A percentile compares a stretch with the other conserved stretches of the same genome.
Evolutionary conservation across 1,140 invertebrate genomes (phyloP).

Genomic region (Drosophila sturtevanti): DNA sequence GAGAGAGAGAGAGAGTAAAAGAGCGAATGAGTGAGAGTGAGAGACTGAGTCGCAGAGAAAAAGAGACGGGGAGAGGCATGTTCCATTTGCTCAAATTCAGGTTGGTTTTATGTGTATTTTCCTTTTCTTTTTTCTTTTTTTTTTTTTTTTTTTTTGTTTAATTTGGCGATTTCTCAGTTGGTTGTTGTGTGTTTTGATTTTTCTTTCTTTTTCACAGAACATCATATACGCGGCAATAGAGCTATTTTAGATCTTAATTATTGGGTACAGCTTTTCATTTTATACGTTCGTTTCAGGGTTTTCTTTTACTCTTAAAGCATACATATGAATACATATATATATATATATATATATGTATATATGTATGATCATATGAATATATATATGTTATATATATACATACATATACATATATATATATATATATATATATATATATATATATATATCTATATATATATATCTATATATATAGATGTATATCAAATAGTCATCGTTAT

Average conservation of each 20-base stretch:
- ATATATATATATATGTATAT: background rate
- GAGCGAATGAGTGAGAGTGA: conserved; percentile 24
- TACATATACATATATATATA: background rate
- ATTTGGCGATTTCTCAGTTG: conserved; percentile 25
- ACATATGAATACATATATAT: background rate
- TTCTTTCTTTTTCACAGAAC: conserved; percentile 68
- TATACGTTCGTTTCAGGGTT: conserved; percentile 19
- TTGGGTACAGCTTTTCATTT: conserved; percentile 38
- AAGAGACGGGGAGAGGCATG: conserved; percentile 23
- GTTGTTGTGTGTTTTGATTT: conserved; percentile 30
- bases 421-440: background rate
- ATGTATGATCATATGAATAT: background rate
- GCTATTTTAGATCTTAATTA: conserved; percentile 69
- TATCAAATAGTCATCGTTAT: conserved; percentile 83
- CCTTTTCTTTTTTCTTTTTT: conserved; percentile 31
- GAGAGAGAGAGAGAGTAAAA: conserved; percentile 22
- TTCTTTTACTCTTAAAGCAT: conserved; percentile 11
- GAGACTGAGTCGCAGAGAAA: conserved; percentile 34
- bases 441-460: background rate
- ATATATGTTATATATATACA: background rate
- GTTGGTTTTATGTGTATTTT: conserved; percentile 54
- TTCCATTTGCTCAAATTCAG: conserved; percentile 73
- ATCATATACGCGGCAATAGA: conserved; percentile 83
- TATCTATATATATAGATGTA: conserved; percentile 53
- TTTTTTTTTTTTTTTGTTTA: conserved; percentile 15